Percentiles rank a stretch among this genome's conserved stretches.
These are phyloP conservation scores for Reinhardtius hippoglossoides DNA, from an alignment of 2,113 vertebrate species.

Conservation along the genomic window DNA sequence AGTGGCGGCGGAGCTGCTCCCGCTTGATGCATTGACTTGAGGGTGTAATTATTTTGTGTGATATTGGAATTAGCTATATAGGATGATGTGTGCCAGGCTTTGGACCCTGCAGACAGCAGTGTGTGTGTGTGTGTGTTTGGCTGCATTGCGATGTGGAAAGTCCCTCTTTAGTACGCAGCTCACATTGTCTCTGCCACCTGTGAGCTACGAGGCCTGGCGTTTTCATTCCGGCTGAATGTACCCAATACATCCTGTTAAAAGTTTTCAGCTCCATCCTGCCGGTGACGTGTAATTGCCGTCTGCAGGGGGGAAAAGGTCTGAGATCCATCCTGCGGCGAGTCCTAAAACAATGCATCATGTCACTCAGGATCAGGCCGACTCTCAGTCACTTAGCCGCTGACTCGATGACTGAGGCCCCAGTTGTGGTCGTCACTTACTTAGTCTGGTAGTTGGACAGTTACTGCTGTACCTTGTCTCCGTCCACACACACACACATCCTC, in stretches of 20 bases:
- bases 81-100: constrained; percentile 60
- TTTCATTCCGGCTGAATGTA: constrained; percentile 37
- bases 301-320: constrained; percentile 22
- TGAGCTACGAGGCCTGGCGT: constrained; percentile 16
- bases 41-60: constrained; percentile 81
- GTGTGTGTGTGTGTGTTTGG: constrained; percentile 57
- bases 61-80: constrained; percentile 71
- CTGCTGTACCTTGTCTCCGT: constrained; percentile 48
- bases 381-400: constrained; percentile 65
- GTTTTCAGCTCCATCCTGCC: constrained; percentile 50
- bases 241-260: constrained; percentile 42
- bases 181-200: constrained; percentile 50
- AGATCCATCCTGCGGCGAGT: constrained; percentile 64
- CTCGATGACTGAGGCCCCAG: constrained; percentile 58
- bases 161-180: constrained; percentile 33
- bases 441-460: constrained; percentile 56
- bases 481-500: not conserved
- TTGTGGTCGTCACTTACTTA: constrained; percentile 59
- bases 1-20: constrained; percentile 47
- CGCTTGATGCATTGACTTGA: constrained; percentile 73
- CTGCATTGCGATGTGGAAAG: constrained; percentile 33
- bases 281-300: constrained; percentile 39
- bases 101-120: constrained; percentile 52
- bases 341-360: constrained; percentile 58
- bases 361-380: constrained; percentile 67